Percentiles rank a stretch among this genome's conserved stretches.
Evolutionary conservation across 2,888 invertebrate genomes (phyloP).

Genomic region (Drosophila nr. perissopoda): DNA sequence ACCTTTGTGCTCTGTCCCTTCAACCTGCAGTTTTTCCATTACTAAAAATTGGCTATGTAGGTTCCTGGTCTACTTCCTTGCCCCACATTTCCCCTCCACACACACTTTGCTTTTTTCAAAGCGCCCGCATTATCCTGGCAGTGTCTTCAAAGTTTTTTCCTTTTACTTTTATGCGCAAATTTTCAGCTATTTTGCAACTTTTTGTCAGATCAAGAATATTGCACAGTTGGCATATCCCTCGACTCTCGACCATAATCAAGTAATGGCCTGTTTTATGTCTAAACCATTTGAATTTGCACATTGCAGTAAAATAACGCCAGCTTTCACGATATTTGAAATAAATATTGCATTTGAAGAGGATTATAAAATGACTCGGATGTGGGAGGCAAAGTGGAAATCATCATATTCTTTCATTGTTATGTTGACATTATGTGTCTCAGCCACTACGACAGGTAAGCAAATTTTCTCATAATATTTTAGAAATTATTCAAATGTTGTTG

Average conservation of each 20-base stretch:
- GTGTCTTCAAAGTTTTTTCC: not conserved
- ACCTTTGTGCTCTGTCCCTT: not conserved
- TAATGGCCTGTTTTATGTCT: not conserved
- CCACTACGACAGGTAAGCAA: constrained; percentile 35
- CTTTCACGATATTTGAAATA: constrained; percentile 8
- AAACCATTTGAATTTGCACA: not conserved
- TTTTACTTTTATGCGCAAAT: not conserved
- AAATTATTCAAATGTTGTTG: not conserved
- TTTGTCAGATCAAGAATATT: not conserved
- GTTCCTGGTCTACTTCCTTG: not conserved
- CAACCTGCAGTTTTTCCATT: not conserved
- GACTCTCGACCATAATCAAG: not conserved
- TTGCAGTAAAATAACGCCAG: constrained; percentile 19
- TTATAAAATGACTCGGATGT: constrained; percentile 31
- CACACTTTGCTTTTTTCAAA: not conserved
- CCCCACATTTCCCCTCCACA: not conserved
- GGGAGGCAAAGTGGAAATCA: not conserved
- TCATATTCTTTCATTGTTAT: constrained; percentile 12
- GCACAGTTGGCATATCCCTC: not conserved
- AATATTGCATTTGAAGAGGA: not conserved
- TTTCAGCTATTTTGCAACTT: not conserved
- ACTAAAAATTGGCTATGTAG: not conserved
- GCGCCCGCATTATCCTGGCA: not conserved
- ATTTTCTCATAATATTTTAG: not conserved
- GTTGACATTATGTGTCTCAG: constrained; percentile 2